A percentile compares a stretch with the other conserved stretches of the same genome.
Conservation (phyloP, 2,797 vertebrate species). For the Lutjanus campechanus region DNA sequence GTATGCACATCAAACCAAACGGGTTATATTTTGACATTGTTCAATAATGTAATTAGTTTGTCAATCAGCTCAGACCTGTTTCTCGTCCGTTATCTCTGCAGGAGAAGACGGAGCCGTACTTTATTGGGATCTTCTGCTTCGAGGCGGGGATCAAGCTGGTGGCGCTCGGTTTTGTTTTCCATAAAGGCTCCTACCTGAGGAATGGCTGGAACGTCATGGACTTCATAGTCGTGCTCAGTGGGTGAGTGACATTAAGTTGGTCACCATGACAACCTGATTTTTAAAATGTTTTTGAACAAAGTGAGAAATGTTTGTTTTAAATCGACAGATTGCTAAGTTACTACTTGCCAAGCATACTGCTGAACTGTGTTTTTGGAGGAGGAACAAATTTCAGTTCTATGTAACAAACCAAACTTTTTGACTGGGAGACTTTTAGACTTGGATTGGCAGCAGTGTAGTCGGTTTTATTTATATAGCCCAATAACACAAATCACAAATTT, state of each 20-base stretch:
- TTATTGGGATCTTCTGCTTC: slow-evolving; percentile 99
- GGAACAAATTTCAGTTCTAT: slow-evolving; percentile 1
- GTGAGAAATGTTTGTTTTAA: slow-evolving; percentile 44
- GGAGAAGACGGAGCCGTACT: slow-evolving; percentile 99
- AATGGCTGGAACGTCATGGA: slow-evolving; percentile 99
- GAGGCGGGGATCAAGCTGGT: slow-evolving; percentile 98
- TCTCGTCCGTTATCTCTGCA: slow-evolving; percentile 65
- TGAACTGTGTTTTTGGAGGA: slow-evolving; percentile 29
- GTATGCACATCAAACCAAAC: neutral
- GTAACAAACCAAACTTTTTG: neutral
- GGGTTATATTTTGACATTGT: neutral
- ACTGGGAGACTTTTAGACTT: slow-evolving; percentile 11
- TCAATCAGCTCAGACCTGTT: slow-evolving; percentile 11
- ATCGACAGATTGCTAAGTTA: slow-evolving; percentile 15
- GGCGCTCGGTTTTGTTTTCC: slow-evolving; percentile 97
- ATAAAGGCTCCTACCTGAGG: slow-evolving; percentile 98
- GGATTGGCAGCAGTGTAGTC: neutral
- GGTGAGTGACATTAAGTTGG: slow-evolving; percentile 87
- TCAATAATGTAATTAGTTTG: neutral
- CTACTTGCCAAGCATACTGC: slow-evolving; percentile 25
- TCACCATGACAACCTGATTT: slow-evolving; percentile 13
- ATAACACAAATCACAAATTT: neutral
- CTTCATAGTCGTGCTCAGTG: slow-evolving; percentile 98
- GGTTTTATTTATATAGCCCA: neutral
- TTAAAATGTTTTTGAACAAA: neutral